Evolutionary conservation across 2,113 vertebrate species (phyloP).

Genomic region (Ivindomyrus marchei): DNA sequence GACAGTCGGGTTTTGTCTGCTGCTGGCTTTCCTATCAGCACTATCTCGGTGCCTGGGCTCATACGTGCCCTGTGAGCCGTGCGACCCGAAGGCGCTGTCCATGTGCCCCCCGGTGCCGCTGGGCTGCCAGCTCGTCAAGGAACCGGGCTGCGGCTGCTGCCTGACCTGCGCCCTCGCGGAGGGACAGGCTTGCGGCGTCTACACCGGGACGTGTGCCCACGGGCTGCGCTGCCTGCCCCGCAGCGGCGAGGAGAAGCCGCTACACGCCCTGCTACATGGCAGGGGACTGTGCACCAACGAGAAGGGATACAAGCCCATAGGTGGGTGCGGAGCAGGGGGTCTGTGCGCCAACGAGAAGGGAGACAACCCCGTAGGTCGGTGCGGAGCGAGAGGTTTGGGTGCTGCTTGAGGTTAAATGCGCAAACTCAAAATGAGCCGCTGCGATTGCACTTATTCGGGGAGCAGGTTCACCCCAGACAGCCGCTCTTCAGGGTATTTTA

Average conservation of each 20-base stretch:
- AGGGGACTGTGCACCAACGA: slow-evolving; percentile 88
- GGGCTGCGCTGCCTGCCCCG: slow-evolving; percentile 88
- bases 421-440: neutral
- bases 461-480: neutral
- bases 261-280: slow-evolving; percentile 93
- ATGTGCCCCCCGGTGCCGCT: slow-evolving; percentile 83
- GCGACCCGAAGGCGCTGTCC: slow-evolving; percentile 88
- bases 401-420: neutral
- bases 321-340: slow-evolving; percentile 39
- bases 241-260: slow-evolving; percentile 91
- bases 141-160: slow-evolving; percentile 97
- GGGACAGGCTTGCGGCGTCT: slow-evolving; percentile 90
- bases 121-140: slow-evolving; percentile 93
- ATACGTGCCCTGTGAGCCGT: slow-evolving; percentile 92
- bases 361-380: slow-evolving; percentile 83
- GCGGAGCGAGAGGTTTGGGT: neutral
- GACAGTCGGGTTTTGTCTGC: slow-evolving; percentile 69
- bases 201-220: slow-evolving; percentile 88
- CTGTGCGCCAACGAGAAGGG: slow-evolving; percentile 60
- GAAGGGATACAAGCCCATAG: slow-evolving; percentile 91
- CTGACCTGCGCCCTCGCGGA: slow-evolving; percentile 90
- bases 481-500: neutral
- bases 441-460: neutral
- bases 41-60: slow-evolving; percentile 74
- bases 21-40: slow-evolving; percentile 71